Conservation (phyloP, 2,888 invertebrate species). For the Pseudeuparius sepicola region DNA sequence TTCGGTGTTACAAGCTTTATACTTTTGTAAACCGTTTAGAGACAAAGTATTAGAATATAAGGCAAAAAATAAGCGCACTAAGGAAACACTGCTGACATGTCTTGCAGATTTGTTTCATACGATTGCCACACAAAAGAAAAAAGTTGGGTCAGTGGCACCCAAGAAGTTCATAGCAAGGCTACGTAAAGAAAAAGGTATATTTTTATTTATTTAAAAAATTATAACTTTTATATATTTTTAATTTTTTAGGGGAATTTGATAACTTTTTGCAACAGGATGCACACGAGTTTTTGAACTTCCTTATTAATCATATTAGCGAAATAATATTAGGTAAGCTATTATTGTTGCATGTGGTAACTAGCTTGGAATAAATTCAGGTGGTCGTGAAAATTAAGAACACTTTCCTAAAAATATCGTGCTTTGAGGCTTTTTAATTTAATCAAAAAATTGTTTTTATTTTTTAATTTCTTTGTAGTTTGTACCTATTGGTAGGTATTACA, state of each 20-base stretch:
- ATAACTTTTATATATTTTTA: conserved; percentile 21
- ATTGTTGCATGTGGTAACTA: conserved; percentile 1
- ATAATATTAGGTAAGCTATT: conserved; percentile 76
- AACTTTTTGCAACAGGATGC: conserved; percentile 99
- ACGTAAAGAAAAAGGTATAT: conserved; percentile 90
- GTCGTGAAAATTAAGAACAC: not conserved
- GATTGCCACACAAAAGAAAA: conserved; percentile 99
- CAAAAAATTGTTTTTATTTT: no score
- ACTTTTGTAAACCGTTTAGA: conserved; percentile 98
- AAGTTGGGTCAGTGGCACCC: conserved; percentile 98
- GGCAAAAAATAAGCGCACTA: conserved; percentile 87
- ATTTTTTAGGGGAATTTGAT: conserved; percentile 88
- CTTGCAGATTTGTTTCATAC: conserved; percentile 97
- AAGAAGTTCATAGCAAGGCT: conserved; percentile 98
- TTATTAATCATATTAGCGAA: conserved; percentile 97
- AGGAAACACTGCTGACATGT: conserved; percentile 95
- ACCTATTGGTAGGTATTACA: no score
- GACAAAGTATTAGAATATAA: conserved; percentile 98
- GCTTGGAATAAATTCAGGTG: not conserved
- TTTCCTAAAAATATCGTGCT: conserved; percentile 5
- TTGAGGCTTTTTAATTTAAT: no score
- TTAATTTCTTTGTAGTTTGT: no score
- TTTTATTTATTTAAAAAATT: conserved; percentile 18
- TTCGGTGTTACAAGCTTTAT: conserved; percentile 97
- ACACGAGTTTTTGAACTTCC: conserved; percentile 98